Conservation (phyloP, 2,888 invertebrate genomes). For the Chouioia cunea region DNA sequence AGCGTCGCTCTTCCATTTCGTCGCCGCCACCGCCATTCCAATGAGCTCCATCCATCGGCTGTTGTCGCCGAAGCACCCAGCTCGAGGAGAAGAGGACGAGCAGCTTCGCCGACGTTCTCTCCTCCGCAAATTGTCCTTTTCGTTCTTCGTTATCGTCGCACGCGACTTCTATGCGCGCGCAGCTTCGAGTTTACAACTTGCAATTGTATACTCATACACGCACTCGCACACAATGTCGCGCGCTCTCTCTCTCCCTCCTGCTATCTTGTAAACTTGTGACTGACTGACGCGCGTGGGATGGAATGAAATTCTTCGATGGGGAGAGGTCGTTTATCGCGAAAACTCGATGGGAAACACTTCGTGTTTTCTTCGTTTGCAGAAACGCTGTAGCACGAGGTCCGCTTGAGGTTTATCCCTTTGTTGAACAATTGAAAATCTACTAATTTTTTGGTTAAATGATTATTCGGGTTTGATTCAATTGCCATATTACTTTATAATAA, state of each 20-base stretch:
- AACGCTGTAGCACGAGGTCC: no score
- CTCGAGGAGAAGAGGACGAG: conserved; percentile 11
- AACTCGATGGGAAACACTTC: no score
- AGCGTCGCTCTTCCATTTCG: conserved; percentile 86
- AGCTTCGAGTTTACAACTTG: conserved; percentile 7
- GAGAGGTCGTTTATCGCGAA: no score
- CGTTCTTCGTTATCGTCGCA: conserved; percentile 20
- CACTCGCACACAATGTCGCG: not conserved
- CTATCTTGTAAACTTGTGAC: not conserved
- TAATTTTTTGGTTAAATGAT: no score
- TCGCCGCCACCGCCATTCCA: conserved; percentile 83
- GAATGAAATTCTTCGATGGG: no score
- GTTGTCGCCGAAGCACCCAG: not conserved
- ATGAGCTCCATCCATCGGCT: conserved; percentile 50
- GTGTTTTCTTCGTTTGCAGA: not conserved
- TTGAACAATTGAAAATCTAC: no score
- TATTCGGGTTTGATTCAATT: no score
- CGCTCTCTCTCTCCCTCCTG: conserved; percentile 11
- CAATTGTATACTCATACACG: not conserved
- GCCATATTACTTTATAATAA: no score
- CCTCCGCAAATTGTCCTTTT: not conserved
- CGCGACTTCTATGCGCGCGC: conserved; percentile 1
- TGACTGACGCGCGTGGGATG: no score
- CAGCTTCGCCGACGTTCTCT: not conserved
- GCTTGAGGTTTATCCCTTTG: no score